phyloP scores from a whole-genome alignment of 2,888 invertebrate genomes.

The Macrosiphum euphorbiae region DNA sequence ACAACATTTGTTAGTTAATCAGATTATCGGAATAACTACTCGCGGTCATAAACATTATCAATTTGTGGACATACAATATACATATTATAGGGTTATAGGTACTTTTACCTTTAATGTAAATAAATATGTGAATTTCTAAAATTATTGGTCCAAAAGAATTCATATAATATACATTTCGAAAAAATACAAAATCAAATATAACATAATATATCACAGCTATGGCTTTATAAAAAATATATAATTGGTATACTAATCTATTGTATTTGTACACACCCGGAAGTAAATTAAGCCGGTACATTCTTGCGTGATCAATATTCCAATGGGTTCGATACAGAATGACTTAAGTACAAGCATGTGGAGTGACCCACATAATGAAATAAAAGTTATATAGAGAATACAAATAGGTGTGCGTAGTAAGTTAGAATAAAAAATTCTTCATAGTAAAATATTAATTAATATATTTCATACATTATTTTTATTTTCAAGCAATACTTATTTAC shows the following conservation, averaged over 20 bases:
- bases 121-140: neutral
- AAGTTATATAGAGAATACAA: conserved; percentile 5
- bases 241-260: neutral
- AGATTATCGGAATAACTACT: neutral
- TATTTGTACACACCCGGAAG: conserved; percentile 15
- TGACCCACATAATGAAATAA: conserved; percentile 48
- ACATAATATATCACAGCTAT: neutral
- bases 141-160: neutral
- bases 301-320: conserved; percentile 43
- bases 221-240: neutral
- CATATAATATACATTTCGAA: neutral
- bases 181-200: neutral
- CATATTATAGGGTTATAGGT: neutral
- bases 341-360: neutral
- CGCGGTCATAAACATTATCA: neutral
- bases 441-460: neutral
- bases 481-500: neutral
- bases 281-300: conserved; percentile 20
- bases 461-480: neutral
- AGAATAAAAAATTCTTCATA: neutral
- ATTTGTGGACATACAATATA: neutral
- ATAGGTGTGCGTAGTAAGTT: conserved; percentile 12
- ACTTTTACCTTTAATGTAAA: neutral
- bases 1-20: neutral
- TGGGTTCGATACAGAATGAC: conserved; percentile 35